These are phyloP conservation scores for Torymus aiolomorphi DNA, from an alignment of 2,888 invertebrate species.

Conservation along the genomic window DNA sequence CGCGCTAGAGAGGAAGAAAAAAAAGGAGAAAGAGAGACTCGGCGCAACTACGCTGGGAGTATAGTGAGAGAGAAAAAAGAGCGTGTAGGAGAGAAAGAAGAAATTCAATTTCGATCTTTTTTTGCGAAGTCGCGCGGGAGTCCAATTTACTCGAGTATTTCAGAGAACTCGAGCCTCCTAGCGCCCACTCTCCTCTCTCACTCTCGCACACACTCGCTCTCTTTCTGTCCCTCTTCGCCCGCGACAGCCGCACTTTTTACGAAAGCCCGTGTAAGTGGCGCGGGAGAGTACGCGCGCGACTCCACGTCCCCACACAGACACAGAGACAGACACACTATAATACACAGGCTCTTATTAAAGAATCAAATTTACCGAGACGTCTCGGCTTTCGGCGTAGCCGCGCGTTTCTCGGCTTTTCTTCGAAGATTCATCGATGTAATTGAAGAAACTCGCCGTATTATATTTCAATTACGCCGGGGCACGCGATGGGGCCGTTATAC, in stretches of 20 bases:
- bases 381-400: neutral
- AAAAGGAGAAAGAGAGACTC: neutral
- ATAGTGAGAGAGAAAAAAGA: neutral
- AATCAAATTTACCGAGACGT: slow-evolving; percentile 33
- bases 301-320: too few relatives aligned
- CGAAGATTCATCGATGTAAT: slow-evolving; percentile 52
- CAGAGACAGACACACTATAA: too few relatives aligned
- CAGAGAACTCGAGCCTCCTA: slow-evolving; percentile 52
- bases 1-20: slow-evolving; percentile 1
- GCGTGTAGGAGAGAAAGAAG: slow-evolving; percentile 32
- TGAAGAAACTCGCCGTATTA: slow-evolving; percentile 48
- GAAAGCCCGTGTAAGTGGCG: slow-evolving; percentile 49
- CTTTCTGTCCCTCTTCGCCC: neutral
- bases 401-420: slow-evolving; percentile 23
- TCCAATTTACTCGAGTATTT: slow-evolving; percentile 59
- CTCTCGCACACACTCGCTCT: slow-evolving; percentile 1
- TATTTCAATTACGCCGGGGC: slow-evolving; percentile 53
- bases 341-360: slow-evolving; percentile 50
- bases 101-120: slow-evolving; percentile 58
- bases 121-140: slow-evolving; percentile 51
- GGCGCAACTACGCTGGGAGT: neutral
- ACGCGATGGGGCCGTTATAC: slow-evolving; percentile 41
- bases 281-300: slow-evolving; percentile 14
- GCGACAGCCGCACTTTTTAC: slow-evolving; percentile 48
- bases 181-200: slow-evolving; percentile 4